Base-by-base conservation (phyloP, 2,797 vertebrate genomes). In the Chelonia mydas region DNA sequence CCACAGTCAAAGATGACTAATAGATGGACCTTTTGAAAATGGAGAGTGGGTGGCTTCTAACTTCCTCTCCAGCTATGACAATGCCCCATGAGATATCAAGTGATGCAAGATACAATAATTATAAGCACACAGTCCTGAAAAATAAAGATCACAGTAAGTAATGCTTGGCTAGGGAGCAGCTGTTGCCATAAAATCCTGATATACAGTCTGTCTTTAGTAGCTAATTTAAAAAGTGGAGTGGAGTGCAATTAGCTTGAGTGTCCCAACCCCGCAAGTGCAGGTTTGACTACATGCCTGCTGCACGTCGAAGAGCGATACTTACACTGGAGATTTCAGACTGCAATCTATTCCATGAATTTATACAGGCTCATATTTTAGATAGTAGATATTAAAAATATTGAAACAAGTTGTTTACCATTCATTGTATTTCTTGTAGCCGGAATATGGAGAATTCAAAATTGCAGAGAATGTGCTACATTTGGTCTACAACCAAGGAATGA, bases 391-490 rank as follows among this genome's bases (percentile, higher is more conserved):
- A 33, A 47, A 84, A 84, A 81, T 25, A 76, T 15, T 27, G 82
- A 91, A 21, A 27, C 0, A 41, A 87, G 5, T 10, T 41, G 51
- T 72, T 96, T 12, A 94, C 21, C 41, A 15, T 74, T 33, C 1
- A 0, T 53, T 94, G 8, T 89, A 83, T 93, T 97, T 95, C 89
- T 92, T 95, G 47, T 94, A 99, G 99, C 99, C 99, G 79, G 99
- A 99, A 98, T 99, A 99, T 11, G 99, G 99, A 94, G 99, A 99
- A 98, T 99, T 99, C 98, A 99, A 99, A 98, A 99, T 99, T 92
- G 99, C 99, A 10, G 99, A 99, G 97, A 99, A 99, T 11, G 99
- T 99, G 68, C 95, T 99, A 31, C 99, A 99, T 95, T 98, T 99
- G 90, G 99, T 99, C 97, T 99, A 99, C 97, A 99, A 99, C 97